Evolutionary conservation across 2,888 invertebrate genomes (phyloP).

Genomic region (Tetheella fluctuosa): DNA sequence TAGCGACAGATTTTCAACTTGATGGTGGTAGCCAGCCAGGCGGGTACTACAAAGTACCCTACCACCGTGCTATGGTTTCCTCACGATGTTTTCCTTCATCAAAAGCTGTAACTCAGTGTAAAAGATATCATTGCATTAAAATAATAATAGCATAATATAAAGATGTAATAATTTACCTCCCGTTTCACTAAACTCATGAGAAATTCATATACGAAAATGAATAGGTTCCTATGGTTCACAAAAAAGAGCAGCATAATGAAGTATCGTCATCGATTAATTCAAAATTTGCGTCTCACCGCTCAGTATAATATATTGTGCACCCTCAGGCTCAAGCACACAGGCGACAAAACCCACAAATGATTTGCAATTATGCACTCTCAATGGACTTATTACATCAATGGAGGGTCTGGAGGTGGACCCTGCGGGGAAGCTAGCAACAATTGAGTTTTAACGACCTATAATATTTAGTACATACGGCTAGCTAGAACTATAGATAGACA

Average conservation of each 20-base stretch:
- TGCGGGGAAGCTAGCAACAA: conserved; percentile 73
- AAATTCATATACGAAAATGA: neutral
- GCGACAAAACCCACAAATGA: conserved; percentile 78
- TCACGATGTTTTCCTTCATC: too few relatives aligned
- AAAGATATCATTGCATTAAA: too few relatives aligned
- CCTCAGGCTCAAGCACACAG: conserved; percentile 32
- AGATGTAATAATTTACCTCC: neutral
- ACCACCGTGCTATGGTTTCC: too few relatives aligned
- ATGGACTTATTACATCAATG: conserved; percentile 80
- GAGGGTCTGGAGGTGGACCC: conserved; percentile 56
- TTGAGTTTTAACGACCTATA: conserved; percentile 83
- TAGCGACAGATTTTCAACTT: too few relatives aligned
- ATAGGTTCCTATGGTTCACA: too few relatives aligned
- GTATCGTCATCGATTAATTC: conserved; percentile 34
- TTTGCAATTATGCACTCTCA: conserved; percentile 82
- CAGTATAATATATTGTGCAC: conserved; percentile 37
- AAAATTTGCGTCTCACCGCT: conserved; percentile 49
- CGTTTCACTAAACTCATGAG: neutral
- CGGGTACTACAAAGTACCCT: too few relatives aligned
- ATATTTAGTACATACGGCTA: conserved; percentile 56
- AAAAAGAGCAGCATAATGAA: conserved; percentile 3
- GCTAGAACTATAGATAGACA: too few relatives aligned
- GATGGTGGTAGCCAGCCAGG: too few relatives aligned
- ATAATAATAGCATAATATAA: too few relatives aligned
- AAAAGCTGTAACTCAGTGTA: too few relatives aligned